A percentile compares a stretch with the other conserved stretches of the same genome.
Evolutionary conservation across 2,888 invertebrate genomes (phyloP).

Genomic region (Noctua comes): DNA sequence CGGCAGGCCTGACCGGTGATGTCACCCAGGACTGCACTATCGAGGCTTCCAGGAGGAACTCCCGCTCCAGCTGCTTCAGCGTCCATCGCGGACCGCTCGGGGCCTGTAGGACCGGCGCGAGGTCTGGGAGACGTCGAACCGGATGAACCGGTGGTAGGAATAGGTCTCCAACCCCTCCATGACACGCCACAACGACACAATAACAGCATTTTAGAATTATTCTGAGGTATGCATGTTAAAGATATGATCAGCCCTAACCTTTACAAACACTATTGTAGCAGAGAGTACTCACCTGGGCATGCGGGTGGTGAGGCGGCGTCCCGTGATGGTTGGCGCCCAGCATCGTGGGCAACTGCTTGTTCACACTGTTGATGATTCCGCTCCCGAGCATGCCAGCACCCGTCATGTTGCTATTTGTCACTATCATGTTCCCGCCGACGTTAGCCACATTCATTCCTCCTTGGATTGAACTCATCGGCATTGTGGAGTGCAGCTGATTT

Average conservation of each 20-base stretch:
- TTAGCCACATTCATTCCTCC: constrained; percentile 93
- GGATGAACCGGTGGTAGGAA: no score
- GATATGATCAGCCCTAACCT: not conserved
- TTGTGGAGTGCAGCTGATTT: constrained; percentile 89
- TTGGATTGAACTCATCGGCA: constrained; percentile 94
- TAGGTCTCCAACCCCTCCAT: no score
- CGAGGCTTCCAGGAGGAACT: no score
- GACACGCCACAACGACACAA: no score
- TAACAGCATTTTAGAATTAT: not conserved
- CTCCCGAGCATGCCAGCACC: constrained; percentile 93
- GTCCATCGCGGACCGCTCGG: no score
- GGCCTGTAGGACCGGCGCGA: no score
- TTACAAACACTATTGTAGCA: not conserved
- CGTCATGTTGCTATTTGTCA: constrained; percentile 94
- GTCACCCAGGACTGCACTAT: no score
- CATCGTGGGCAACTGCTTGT: constrained; percentile 93
- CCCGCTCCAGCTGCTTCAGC: no score
- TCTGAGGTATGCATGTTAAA: not conserved
- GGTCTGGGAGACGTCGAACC: no score
- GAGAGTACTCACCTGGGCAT: constrained; percentile 83
- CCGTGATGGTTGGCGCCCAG: constrained; percentile 91
- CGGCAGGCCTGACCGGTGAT: no score
- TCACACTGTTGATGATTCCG: constrained; percentile 94
- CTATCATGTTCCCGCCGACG: constrained; percentile 93
- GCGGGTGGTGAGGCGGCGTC: constrained; percentile 84